Evolutionary conservation across 2,888 invertebrate species (phyloP).

Genomic region (Agapostemon virescens): DNA sequence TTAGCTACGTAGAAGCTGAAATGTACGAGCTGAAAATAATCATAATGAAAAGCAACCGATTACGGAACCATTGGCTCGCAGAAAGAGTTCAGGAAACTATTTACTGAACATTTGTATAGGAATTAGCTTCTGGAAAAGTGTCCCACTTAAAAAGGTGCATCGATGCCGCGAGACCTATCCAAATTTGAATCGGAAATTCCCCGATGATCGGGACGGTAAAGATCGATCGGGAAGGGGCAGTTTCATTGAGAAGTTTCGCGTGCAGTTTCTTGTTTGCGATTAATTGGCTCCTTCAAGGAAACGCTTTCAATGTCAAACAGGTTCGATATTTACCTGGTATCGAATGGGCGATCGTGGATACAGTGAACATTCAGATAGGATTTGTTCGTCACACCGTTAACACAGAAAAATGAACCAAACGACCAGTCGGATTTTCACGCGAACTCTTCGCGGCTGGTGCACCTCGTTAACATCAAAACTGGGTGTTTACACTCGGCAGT

Average conservation of each 20-base stretch:
- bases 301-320: slow-evolving; percentile 56
- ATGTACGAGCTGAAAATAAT: neutral
- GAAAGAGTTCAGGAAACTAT: neutral
- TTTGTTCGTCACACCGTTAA: slow-evolving; percentile 68
- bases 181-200: neutral
- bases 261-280: neutral
- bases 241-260: neutral
- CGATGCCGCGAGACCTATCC: neutral
- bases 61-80: neutral
- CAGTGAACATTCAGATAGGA: slow-evolving; percentile 79
- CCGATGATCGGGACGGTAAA: neutral
- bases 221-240: neutral
- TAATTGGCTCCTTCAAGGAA: slow-evolving; percentile 32
- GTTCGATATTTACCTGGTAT: slow-evolving; percentile 77
- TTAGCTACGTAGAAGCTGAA: neutral
- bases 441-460: slow-evolving; percentile 46
- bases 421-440: slow-evolving; percentile 34
- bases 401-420: slow-evolving; percentile 60
- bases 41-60: neutral
- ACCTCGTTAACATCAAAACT: slow-evolving; percentile 71
- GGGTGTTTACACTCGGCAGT: slow-evolving; percentile 77
- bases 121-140: slow-evolving; percentile 34
- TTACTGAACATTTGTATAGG: neutral
- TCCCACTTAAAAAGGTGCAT: slow-evolving; percentile 34
- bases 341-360: slow-evolving; percentile 79